Base-by-base conservation (phyloP, 1,140 invertebrate species). In the Drosophila persimilis region DNA sequence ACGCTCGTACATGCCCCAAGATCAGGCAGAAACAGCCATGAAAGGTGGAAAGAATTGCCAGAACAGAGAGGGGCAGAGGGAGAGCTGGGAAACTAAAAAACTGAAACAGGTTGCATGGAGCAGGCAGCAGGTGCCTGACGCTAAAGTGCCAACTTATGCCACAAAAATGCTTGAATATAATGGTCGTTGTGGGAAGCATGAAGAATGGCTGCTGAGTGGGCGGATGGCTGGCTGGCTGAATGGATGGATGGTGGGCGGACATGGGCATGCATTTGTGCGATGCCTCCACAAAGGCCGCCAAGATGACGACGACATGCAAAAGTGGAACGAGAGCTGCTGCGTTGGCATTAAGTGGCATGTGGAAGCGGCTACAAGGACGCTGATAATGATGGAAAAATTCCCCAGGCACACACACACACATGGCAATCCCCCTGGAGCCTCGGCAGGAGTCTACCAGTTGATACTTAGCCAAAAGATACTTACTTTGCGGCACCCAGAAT, bases 281-380 rank as follows among this genome's bases (percentile, higher is more conserved):
- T 26, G 61, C 61, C 43, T 55, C 73, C 61, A 75, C 74, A 83
- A 84, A 78, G 80, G 64, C 65, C 59, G 66, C 55, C 57, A 56
- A 70, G 58, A 57, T 58, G 72, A 63, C 72, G 63, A 61, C 67
- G 55, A 22, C 69, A 79, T 69, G 78, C 62, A 73, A 85, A 85
- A 85, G 81, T 85, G 77, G 80, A 71, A 81, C 81, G 77, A 73
- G 60, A 48, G 41, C 48, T 80, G 77, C 74, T 76, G 83, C 83
- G 76, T 85, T 84, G 83, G 83, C 83, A 88, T 88, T 88, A 88
- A 88, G 83, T 88, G 83, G 83, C 83, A 88, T 88, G 84, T 88
- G 84, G 79, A 81, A 88, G 65, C 57, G 72, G 66, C 67, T 77
- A 76, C 83, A 88, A 88, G 83, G 83, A 88, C 83, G 83, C 72